Evolutionary conservation across 2,113 vertebrate species (phyloP), one percentile per base, ranked within the genome.

Genomic region (Equus przewalskii): DNA sequence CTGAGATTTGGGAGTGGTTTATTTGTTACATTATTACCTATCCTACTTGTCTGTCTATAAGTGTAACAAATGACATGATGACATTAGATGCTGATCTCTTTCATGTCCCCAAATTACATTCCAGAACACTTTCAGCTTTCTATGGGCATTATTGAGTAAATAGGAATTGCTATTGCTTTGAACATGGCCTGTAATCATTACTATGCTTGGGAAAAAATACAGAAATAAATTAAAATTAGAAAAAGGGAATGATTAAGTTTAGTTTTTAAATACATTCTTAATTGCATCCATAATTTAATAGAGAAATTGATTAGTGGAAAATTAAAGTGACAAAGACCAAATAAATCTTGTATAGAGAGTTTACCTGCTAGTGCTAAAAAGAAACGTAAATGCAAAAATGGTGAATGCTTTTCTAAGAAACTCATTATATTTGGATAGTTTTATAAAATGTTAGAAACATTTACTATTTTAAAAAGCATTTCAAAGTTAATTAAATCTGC

Each of bases 181-280:
- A 88, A 89, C 15, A 36, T 84, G 33, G 36, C 3, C 26, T 89
- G 5, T 62, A 36, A 89, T 56, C 75, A 92, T 28, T 73, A 72
- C 6, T 18, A 49, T 58, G 12, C 24, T 85, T 75, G 14, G 21
- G 5, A 33, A 21, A 22, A 93, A 94, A 62, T 28, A 76, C 0
- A 85, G 3, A 96, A 75, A 86, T 33, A 75, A 93, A 96, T 64
- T 88, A 91, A 94, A 95, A 92, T 79, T 58, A 41, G 69, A 33
- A 51, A 58, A 92, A 9, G 33, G 7, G 0, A 65, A 13, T 70
- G 28, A 95, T 97, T 86, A 73, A 46, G 19, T 30, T 91, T 83
- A 80, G 33, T 49, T 97, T 89, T 96, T 94, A 90, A 95, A 92
- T 87, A 89, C 54, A 94, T 72, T 93, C 58, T 60, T 65, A 92